These are phyloP conservation scores for Holcopasites calliopsidis DNA, from an alignment of 1,140 invertebrate species.

Conservation along the genomic window DNA sequence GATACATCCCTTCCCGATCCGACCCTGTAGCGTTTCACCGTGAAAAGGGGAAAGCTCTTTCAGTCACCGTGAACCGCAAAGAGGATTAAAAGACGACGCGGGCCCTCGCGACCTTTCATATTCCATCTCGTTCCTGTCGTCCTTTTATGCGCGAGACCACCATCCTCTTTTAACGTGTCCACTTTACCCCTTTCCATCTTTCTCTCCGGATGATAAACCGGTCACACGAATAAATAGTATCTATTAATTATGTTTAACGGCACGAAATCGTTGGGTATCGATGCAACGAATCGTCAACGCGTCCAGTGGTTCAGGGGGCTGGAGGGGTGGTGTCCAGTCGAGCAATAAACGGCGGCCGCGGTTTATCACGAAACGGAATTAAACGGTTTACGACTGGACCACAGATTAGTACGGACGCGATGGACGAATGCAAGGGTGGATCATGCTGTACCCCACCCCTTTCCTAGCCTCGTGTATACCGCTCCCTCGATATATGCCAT, in stretches of 20 bases:
- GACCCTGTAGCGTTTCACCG: conserved; percentile 44
- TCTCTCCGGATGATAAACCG: conserved; percentile 54
- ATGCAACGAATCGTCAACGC: conserved; percentile 70
- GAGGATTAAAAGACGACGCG: conserved; percentile 53
- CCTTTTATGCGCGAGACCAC: background rate
- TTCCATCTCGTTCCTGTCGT: conserved; percentile 16
- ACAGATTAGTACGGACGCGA: conserved; percentile 78
- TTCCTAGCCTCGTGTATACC: background rate
- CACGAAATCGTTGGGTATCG: conserved; percentile 60
- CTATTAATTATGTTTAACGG: conserved; percentile 76
- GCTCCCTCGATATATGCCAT: conserved; percentile 12
- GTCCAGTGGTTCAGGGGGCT: conserved; percentile 77
- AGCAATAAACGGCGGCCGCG: conserved; percentile 76
- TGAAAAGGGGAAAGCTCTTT: conserved; percentile 49
- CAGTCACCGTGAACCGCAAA: conserved; percentile 50
- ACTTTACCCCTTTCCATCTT: background rate
- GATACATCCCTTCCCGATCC: conserved; percentile 42
- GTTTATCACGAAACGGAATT: conserved; percentile 79
- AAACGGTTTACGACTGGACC: conserved; percentile 80
- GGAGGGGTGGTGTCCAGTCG: conserved; percentile 80
- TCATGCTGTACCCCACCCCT: conserved; percentile 30
- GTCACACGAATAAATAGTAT: conserved; percentile 74
- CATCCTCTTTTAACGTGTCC: background rate
- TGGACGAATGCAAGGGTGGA: conserved; percentile 71
- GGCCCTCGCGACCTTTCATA: conserved; percentile 10